Evolutionary conservation across 1,140 invertebrate genomes (phyloP), one percentile per base, ranked within the genome.

Genomic region (Pseudomyrmex concolor): DNA sequence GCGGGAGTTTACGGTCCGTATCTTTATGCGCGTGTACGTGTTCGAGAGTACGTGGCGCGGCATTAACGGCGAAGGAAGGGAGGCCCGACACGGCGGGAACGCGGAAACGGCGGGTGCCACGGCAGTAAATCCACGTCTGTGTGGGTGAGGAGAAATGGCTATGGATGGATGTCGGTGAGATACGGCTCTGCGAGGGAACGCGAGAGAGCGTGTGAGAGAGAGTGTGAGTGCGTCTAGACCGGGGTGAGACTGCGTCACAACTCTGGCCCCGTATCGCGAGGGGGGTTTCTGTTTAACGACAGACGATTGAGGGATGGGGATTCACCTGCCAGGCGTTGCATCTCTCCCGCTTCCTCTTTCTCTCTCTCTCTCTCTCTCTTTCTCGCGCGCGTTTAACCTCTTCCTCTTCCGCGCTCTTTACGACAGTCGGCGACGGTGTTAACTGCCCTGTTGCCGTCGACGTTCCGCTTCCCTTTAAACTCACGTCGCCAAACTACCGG

Each of bases 191-290:
- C 59, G 83, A 88, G 57, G 50, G 77, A 67, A 73, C 17, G 76
- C n/a, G 66, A 66, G 71, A 15, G 25, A 34, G 34, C 34, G 34
- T n/a, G 71, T 77, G 82, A 57, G 34, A 70, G 71, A 81, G 70
- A 50, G 84, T 72, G 84, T 72, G 84, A 84, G 88, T 90, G 89
- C 91, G 93, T 94, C 93, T 94, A 94, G 93, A 94, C 93, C 83
- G 87, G 91, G 90, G 90, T 92, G 92, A 94, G 93, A 94, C 93
- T 91, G 93, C 92, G 92, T 94, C 91, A 89, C 90, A 92, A 90
- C 88, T 88, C 89, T 91, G 90, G 91, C 91, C 90, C 90, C 89
- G 86, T 91, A 91, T 93, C 89, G 89, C 84, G 78, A 74, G 73
- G 70, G 73, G 78, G 71, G 5, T 34, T 82, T 84, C 82, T 82